A percentile compares a stretch with the other conserved stretches of the same genome.
Conservation (phyloP, 2,888 invertebrate species). For the Neoitamus cyanurus region DNA sequence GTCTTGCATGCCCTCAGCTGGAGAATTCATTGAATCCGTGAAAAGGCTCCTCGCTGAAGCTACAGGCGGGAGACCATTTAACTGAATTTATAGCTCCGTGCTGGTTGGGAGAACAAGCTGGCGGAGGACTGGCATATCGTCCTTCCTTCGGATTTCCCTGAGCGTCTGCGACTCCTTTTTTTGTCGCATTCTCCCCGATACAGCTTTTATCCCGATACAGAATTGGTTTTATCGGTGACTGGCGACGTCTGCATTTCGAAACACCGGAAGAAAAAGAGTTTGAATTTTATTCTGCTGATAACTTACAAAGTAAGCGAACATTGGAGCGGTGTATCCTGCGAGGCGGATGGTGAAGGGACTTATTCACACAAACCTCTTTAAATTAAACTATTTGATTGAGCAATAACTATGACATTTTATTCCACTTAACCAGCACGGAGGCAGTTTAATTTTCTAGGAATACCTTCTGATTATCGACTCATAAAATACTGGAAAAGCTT, state of each 20-base stretch:
- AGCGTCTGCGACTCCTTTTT: neutral
- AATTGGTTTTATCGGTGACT: constrained; percentile 6
- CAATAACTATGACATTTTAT: neutral
- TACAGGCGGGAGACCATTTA: neutral
- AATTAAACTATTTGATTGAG: neutral
- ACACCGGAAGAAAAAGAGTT: neutral
- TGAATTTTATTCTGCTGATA: neutral
- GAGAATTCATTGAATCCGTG: neutral
- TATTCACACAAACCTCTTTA: neutral
- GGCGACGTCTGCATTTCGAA: neutral
- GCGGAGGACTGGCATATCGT: neutral
- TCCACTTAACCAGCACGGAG: neutral
- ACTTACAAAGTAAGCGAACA: neutral
- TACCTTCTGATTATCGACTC: no score
- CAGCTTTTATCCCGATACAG: neutral
- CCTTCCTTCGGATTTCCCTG: neutral
- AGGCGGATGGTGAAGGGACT: neutral
- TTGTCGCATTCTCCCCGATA: neutral
- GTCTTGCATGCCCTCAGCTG: neutral
- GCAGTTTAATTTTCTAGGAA: no score
- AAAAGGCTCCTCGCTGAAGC: neutral
- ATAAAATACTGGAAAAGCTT: no score
- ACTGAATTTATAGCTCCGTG: neutral
- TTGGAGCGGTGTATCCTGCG: neutral
- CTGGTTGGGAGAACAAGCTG: neutral